A percentile compares a stretch with the other conserved stretches of the same genome.
Conservation (phyloP, 2,113 vertebrate genomes). For the Sinocyclocheilus rhinocerous region DNA sequence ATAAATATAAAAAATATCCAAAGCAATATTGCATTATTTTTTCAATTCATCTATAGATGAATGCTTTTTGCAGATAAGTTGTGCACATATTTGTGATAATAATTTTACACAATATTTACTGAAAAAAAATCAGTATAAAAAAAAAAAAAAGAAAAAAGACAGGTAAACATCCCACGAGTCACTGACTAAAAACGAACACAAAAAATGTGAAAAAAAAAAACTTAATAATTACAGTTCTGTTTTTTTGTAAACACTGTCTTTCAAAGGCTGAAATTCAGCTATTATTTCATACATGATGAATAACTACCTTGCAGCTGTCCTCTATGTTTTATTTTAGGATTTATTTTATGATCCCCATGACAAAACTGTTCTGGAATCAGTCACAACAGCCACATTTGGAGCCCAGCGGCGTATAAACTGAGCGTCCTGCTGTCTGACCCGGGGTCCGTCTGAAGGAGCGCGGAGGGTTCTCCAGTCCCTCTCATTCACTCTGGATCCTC, state of each 20-base stretch:
- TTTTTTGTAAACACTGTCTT: too few species aligned
- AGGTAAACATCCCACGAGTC: too few species aligned
- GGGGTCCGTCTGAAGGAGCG: neutral
- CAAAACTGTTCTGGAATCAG: neutral
- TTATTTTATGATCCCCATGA: neutral
- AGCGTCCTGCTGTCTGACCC: too few species aligned
- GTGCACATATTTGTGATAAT: neutral
- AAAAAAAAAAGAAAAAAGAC: too few species aligned
- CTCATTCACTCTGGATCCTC: conserved; percentile 48
- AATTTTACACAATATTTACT: neutral
- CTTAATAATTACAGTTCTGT: too few species aligned
- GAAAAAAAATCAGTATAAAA: neutral
- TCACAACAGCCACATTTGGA: neutral
- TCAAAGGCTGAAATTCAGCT: too few species aligned
- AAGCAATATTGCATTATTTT: neutral
- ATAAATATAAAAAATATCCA: neutral
- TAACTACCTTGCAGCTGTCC: too few species aligned
- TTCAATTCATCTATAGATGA: neutral
- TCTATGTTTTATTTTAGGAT: too few species aligned
- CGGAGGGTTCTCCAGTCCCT: neutral
- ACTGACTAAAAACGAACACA: too few species aligned
- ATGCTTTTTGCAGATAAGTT: neutral
- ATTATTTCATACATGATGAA: too few species aligned
- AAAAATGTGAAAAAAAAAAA: too few species aligned
- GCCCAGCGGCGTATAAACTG: neutral